Evolutionary conservation across 2,113 vertebrate genomes (phyloP), one percentile per base, ranked within the genome.

Genomic region (Galemys pyrenaicus): DNA sequence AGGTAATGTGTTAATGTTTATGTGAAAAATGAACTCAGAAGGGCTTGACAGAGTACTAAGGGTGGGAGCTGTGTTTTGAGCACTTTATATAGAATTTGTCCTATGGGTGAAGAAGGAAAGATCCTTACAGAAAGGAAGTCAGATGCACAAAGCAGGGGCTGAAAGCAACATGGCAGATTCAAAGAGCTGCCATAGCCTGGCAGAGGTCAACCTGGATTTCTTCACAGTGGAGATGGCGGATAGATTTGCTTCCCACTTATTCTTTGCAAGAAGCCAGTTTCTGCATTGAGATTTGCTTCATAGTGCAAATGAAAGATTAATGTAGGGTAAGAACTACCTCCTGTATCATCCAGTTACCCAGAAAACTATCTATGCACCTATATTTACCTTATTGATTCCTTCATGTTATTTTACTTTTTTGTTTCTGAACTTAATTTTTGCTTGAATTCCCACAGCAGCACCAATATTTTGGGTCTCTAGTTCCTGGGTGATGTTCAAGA

Each of bases 201-300:
- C 19, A 39, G 49, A 74, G 24, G 16, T n/a, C 41, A 54, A 54
- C 32, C 4, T 12, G 44, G 4, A 39, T 3, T 73, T 67, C 13
- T 12, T 6, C 11, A 10, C 28, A 6, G 1, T 41, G 9, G 26
- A 13, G 0, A 15, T 28, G 26, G 39, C 10, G n/a, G 26, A 37
- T 2, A 41, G 2, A 41, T 54, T 6, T 91, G 54, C 39, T 73
- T n/a, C 30, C 32, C 8, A 11, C 5, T 15, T 13, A 1, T 0
- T 73, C 3, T 79, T 77, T 60, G 58, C 10, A 51, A n/a, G 7
- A 6, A 62, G 9, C 5, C 22, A 70, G 2, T n/a, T n/a, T 2
- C 30, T 37, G 30, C 9, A 10, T 2, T 6, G 17, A 79, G 17
- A 32, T 41, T 87, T 84, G 58, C 30, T 82, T 87, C 35, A 67